Base-by-base conservation (phyloP, 2,888 invertebrate species). In the Epinotia brunnichana region DNA sequence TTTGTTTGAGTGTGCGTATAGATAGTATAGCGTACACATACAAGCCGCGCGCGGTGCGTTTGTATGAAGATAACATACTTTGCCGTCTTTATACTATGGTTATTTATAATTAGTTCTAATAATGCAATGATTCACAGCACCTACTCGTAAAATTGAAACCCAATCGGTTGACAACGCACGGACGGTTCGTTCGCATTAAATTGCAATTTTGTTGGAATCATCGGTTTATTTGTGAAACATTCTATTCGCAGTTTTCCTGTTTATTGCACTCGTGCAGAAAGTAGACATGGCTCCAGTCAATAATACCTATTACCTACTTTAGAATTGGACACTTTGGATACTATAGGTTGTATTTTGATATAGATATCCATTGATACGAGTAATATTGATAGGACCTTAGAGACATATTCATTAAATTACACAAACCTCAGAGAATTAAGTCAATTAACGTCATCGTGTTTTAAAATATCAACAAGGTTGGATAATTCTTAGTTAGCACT, bases 111-210 rank as follows among this genome's bases (percentile, higher is more conserved):
- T 48, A 48, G n/a, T 48, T 48, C 2, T n/a, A 48, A n/a, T n/a
- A n/a, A 13, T 15, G 1, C n/a, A 48, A n/a, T 48, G 48, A 48
- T 48, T 48, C 48, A 48, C 48, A 35, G 9, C 9, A 48, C 48
- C n/a, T 48, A 48, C 48, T 15, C 56, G 60, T 21, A 35, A 56
- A 72, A 72, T 62, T 72, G 29, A 51, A 68, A 57, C 21, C 21
- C 7, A 62, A 72, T 68, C 67, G 48, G 44, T 72, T 72, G 48
- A 48, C 48, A 56, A 56, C 67, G 72, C 72, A 62, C 72, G 67
- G 0, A 60, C 64, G 57, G 35, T 67, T 67, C 13, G 7, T n/a
- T n/a, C n/a, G n/a, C n/a, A 11, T 60, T 56, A 60, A 39, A 53
- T 39, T 54, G 44, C 60, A 66, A 54, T 54, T 66, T 71, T 35